Conservation (phyloP, 92 coral and sea anemone genomes). For the Bergia sp. region DNA sequence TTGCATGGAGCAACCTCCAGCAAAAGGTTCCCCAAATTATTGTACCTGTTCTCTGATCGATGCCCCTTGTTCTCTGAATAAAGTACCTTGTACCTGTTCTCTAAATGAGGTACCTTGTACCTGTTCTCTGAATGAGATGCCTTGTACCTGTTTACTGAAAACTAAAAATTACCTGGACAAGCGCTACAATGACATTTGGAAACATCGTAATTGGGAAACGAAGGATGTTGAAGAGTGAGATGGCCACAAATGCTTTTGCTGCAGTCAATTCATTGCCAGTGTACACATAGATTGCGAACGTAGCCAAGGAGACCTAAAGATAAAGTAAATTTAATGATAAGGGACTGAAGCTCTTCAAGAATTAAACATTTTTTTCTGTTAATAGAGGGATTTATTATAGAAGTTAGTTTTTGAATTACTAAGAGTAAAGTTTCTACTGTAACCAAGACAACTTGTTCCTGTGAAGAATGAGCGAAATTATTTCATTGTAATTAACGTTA, state of each 20-base stretch:
- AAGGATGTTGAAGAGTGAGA: slow-evolving; percentile 81
- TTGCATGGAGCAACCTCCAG: no score
- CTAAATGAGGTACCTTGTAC: background rate
- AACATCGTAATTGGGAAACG: slow-evolving; percentile 77
- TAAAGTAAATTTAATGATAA: background rate
- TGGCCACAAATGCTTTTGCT: slow-evolving; percentile 51
- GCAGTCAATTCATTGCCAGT: slow-evolving; percentile 80
- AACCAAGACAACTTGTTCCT: no score
- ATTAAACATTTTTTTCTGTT: no score
- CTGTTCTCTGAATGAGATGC: background rate
- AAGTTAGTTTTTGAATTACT: no score
- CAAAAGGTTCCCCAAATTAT: no score
- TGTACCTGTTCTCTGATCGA: no score
- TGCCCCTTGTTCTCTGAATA: no score
- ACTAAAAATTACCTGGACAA: slow-evolving; percentile 64
- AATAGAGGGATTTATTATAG: no score
- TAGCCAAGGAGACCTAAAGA: slow-evolving; percentile 43
- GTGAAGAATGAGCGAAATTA: no score
- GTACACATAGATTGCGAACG: slow-evolving; percentile 56
- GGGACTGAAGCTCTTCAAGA: background rate
- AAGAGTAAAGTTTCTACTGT: no score
- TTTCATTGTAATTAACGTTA: no score
- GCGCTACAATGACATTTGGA: slow-evolving; percentile 75
- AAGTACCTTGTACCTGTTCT: no score
- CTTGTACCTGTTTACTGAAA: background rate